Conservation (phyloP, 2,797 vertebrate genomes). For the Phoeniculus purpureus region DNA sequence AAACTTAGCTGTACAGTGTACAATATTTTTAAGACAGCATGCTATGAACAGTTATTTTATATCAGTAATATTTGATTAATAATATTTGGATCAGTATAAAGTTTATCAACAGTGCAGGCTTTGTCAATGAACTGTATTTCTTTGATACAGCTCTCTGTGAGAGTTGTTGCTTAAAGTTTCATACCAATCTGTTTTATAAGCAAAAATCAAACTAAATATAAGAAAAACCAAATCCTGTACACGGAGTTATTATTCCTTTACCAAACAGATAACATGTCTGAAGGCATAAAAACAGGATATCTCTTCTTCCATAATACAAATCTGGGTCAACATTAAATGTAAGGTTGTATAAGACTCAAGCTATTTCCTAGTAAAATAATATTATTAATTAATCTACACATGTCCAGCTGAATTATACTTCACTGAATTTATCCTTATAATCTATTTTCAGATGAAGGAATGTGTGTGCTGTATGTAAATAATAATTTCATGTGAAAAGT, state of each 20-base stretch:
- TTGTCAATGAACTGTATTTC: background rate
- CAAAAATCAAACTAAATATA: background rate
- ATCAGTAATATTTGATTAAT: background rate
- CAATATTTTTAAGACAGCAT: background rate
- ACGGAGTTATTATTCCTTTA: background rate
- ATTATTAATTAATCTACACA: background rate
- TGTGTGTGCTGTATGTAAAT: background rate
- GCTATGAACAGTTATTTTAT: background rate
- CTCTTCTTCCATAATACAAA: background rate
- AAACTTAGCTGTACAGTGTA: background rate
- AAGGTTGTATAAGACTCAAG: background rate
- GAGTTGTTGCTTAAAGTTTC: background rate
- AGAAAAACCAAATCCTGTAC: background rate
- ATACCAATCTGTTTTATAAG: background rate
- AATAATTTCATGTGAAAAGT: background rate
- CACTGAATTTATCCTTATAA: background rate
- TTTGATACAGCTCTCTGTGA: background rate
- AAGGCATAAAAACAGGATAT: background rate
- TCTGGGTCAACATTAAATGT: background rate
- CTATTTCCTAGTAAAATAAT: background rate
- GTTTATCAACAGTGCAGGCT: background rate
- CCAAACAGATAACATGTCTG: background rate
- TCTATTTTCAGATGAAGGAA: background rate
- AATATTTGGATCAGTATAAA: constrained; percentile 6
- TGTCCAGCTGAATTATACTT: background rate